Conservation (phyloP, 2,113 vertebrate genomes). For the Archocentrus centrarchus region DNA sequence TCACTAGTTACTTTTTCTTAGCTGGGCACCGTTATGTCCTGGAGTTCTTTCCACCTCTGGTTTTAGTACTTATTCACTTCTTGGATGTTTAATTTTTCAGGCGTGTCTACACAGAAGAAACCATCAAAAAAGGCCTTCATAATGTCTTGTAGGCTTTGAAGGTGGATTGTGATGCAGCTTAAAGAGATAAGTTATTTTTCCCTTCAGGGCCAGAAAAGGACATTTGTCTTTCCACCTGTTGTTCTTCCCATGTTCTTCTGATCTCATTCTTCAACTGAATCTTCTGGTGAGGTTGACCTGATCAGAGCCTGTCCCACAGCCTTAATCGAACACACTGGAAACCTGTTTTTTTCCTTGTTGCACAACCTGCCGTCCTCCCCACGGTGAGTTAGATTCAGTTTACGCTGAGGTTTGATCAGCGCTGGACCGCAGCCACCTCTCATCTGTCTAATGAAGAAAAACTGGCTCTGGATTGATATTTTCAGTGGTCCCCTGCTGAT, state of each 20-base stretch:
- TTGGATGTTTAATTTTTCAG: not conserved
- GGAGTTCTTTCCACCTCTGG: not conserved
- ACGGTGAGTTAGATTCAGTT: not conserved
- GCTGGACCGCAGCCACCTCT: not conserved
- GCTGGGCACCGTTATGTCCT: not conserved
- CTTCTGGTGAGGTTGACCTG: not conserved
- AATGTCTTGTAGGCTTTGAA: no score
- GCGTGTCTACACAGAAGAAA: no score
- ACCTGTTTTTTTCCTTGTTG: not conserved
- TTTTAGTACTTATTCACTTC: not conserved
- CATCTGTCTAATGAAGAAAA: not conserved
- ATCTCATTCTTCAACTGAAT: not conserved
- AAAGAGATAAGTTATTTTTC: not conserved
- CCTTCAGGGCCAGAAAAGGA: not conserved
- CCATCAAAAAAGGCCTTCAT: no score
- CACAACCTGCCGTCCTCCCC: not conserved
- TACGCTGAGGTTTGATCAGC: not conserved
- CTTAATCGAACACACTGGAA: not conserved
- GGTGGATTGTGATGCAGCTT: no score
- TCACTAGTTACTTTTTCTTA: not conserved
- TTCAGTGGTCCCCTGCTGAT: not conserved
- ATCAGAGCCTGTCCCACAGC: not conserved
- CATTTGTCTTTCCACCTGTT: not conserved
- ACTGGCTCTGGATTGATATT: not conserved
- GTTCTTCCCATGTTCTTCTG: not conserved